A percentile compares a stretch with the other conserved stretches of the same genome.
Conservation (phyloP, 2,888 invertebrate genomes). For the Noctua fimbriata region DNA sequence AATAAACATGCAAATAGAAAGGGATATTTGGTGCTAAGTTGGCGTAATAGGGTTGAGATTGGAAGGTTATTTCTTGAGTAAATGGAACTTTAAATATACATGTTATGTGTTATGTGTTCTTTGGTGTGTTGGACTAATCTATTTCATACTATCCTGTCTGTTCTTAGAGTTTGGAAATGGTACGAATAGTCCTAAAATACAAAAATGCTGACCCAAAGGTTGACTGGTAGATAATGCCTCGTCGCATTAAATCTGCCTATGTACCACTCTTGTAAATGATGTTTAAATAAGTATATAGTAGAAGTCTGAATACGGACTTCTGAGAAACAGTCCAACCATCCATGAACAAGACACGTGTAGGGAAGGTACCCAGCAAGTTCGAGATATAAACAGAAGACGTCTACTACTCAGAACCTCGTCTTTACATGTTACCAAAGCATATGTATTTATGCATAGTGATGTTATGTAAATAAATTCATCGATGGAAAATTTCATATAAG, state of each 20-base stretch:
- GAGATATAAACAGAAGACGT: not conserved
- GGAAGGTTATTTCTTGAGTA: not conserved
- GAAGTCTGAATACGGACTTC: not conserved
- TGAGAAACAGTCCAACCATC: not conserved
- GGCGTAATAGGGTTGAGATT: not conserved
- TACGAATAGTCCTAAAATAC: not conserved
- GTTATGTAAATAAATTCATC: not conserved
- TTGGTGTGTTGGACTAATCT: not conserved
- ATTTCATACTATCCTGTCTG: not conserved
- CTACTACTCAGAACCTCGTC: not conserved
- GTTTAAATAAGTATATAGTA: too few relatives aligned
- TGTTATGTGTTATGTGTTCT: too few relatives aligned
- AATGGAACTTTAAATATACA: not conserved
- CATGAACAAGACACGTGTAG: not conserved
- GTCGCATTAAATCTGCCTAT: too few relatives aligned
- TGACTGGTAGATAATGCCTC: too few relatives aligned
- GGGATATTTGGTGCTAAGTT: slow-evolving; percentile 36
- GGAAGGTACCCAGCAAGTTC: not conserved
- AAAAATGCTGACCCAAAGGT: too few relatives aligned
- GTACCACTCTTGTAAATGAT: too few relatives aligned
- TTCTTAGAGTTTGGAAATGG: not conserved
- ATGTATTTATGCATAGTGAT: not conserved
- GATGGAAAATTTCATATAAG: not conserved
- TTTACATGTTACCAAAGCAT: not conserved
- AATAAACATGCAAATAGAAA: slow-evolving; percentile 63